A percentile compares a stretch with the other conserved stretches of the same genome.
Evolutionary conservation across 2,888 invertebrate species (phyloP).

Genomic region (Argyresthia albistria): DNA sequence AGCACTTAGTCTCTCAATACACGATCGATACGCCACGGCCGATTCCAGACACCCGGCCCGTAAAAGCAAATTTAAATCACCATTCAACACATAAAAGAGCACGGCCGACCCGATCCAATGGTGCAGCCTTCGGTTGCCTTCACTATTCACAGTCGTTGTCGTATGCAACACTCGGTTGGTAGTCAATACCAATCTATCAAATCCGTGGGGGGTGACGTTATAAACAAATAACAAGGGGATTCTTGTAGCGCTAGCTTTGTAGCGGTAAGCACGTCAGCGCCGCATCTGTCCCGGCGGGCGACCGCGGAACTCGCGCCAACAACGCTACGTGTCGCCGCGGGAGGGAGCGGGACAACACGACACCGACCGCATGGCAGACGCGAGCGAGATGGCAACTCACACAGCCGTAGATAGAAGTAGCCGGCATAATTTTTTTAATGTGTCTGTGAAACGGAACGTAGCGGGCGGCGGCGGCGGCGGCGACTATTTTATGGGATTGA

Average conservation of each 20-base stretch:
- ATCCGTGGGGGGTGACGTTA: neutral
- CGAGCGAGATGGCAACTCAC: slow-evolving; percentile 31
- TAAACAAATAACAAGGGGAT: slow-evolving; percentile 4
- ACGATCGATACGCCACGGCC: slow-evolving; percentile 58
- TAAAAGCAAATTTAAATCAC: slow-evolving; percentile 66
- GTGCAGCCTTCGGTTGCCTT: slow-evolving; percentile 15
- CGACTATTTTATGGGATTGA: slow-evolving; percentile 30
- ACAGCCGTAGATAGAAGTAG: too few relatives aligned
- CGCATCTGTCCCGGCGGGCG: slow-evolving; percentile 60
- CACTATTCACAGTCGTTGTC: slow-evolving; percentile 33
- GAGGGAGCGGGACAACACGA: slow-evolving; percentile 34
- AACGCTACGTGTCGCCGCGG: slow-evolving; percentile 50
- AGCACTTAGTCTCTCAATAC: slow-evolving; percentile 47
- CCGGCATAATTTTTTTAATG: slow-evolving; percentile 48
- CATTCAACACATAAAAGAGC: slow-evolving; percentile 62
- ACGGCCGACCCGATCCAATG: slow-evolving; percentile 48
- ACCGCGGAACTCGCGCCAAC: slow-evolving; percentile 51
- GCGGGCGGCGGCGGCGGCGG: neutral
- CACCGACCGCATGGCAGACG: slow-evolving; percentile 6
- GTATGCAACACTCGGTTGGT: slow-evolving; percentile 35
- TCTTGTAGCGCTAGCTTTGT: slow-evolving; percentile 30
- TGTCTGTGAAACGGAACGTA: neutral
- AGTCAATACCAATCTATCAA: slow-evolving; percentile 28
- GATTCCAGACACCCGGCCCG: slow-evolving; percentile 43
- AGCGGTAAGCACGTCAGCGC: slow-evolving; percentile 63